Evolutionary conservation across 1,140 invertebrate species (phyloP), one percentile per base, ranked within the genome.

Genomic region (Oryzaephilus surinamensis): DNA sequence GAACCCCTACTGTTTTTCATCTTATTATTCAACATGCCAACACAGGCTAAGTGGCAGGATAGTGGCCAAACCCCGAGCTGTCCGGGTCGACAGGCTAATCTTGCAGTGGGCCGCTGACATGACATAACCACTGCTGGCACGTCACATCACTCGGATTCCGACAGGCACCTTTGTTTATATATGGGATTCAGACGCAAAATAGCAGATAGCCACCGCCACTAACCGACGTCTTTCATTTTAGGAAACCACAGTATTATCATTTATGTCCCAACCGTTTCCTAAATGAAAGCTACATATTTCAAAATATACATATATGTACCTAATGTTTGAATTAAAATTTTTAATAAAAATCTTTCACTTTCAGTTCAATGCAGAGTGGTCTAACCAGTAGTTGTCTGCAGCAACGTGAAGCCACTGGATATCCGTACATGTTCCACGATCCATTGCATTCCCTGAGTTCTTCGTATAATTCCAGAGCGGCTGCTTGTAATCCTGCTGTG

Each of bases 391-490:
- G 87, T 56, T 95, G 90, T 63, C 73, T 94, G 38, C 89, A 94
- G 64, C 87, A 90, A 67, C 72, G 86, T n/a, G 73, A 89, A 47
- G 57, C 65, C 4, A 53, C 57, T 32, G 79, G 78, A 39, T 94
- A 94, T 65, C 87, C 89, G 6, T 91, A 91, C 69, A 94, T 95
- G 83, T 87, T 95, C 65, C 86, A 91, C 64, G 86, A 92, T 64
- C 84, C 85, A 16, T 66, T 94, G 53, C 76, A 82, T 58, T 82
- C 83, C 28, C 70, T 89, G 19, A 78, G 77, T 52, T 72, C 74
- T 27, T 72, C 76, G 48, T 81, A 80, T 57, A 71, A 73, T 38
- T 70, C 74, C 46, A 64, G 69, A 62, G 71, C 71, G 69, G 73
- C 63, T 68, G 71, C 74, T 2, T 70, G 74, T 43, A 77, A 76